A percentile compares a stretch with the other conserved stretches of the same genome.
Conservation (phyloP, 2,113 vertebrate genomes). For the Cryptomyrus ogoouensis region DNA sequence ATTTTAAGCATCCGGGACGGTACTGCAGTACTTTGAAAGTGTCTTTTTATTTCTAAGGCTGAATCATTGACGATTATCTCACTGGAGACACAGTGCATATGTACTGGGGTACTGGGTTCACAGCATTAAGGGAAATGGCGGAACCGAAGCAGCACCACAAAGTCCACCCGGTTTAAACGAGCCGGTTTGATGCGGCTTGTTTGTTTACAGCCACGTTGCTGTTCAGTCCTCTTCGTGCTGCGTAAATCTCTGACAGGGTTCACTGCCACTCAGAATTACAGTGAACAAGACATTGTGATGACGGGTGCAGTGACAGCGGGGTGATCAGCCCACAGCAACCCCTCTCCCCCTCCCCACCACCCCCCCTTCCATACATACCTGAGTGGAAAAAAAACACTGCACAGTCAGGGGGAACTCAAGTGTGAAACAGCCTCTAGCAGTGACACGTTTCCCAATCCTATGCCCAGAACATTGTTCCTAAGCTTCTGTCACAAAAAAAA, state of each 20-base stretch:
- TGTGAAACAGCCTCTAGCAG: not conserved
- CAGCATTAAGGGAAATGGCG: not conserved
- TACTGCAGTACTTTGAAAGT: not conserved
- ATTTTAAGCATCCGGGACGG: not conserved
- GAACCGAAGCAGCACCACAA: not conserved
- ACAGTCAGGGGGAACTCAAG: constrained; percentile 1
- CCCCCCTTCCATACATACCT: not conserved
- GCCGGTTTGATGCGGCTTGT: not conserved
- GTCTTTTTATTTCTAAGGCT: not conserved
- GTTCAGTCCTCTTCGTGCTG: not conserved
- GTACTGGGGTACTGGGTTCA: not conserved
- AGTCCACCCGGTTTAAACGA: not conserved
- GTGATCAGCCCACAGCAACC: not conserved
- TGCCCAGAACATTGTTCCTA: not conserved
- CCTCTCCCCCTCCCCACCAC: not conserved
- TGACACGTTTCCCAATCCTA: not conserved
- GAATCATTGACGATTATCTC: not conserved
- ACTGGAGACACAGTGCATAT: not conserved
- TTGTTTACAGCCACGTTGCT: not conserved
- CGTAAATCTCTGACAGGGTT: not conserved
- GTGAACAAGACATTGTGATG: not conserved
- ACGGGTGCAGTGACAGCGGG: not conserved
- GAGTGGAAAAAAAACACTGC: not conserved
- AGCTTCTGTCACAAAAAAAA: not conserved
- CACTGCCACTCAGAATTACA: not conserved